Evolutionary conservation across 2,797 vertebrate genomes (phyloP).

Genomic region (Odontamblyopus lacepedii): DNA sequence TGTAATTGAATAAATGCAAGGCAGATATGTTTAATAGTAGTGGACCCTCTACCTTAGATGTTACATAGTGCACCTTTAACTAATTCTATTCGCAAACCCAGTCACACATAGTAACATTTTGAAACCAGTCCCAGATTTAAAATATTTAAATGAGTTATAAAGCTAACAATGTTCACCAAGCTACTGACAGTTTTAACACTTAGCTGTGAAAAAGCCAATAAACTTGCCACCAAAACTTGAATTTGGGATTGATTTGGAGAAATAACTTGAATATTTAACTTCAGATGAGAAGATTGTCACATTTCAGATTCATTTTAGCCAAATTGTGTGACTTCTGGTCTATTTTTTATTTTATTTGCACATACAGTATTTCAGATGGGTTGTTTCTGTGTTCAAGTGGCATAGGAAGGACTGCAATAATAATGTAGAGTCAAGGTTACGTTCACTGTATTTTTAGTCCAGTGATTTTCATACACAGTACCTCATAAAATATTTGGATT

Average conservation of each 20-base stretch:
- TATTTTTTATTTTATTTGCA: neutral
- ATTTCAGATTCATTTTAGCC: neutral
- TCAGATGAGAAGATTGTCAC: neutral
- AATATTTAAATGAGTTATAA: neutral
- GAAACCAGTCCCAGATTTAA: neutral
- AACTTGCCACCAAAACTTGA: slow-evolving; percentile 13
- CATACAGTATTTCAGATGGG: neutral
- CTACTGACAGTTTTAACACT: slow-evolving; percentile 8
- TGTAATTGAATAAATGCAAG: too few relatives aligned
- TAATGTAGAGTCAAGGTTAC: neutral
- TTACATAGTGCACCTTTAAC: neutral
- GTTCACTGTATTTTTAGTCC: neutral
- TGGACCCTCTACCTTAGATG: too few relatives aligned
- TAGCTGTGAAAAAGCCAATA: slow-evolving; percentile 10
- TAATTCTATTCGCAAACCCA: neutral
- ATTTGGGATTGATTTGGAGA: slow-evolving; percentile 15
- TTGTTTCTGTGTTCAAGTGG: neutral
- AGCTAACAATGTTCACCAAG: neutral
- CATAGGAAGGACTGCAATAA: neutral
- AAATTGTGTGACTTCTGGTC: neutral
- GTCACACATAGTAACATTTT: neutral
- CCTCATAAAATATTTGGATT: neutral
- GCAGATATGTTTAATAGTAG: too few relatives aligned
- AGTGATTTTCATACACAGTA: neutral
- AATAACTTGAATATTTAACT: slow-evolving; percentile 49